Evolutionary conservation across 64 coral and sea anemone species (phyloP), one percentile per base, ranked within the genome.

Genomic region (Platygyra sinensis): DNA sequence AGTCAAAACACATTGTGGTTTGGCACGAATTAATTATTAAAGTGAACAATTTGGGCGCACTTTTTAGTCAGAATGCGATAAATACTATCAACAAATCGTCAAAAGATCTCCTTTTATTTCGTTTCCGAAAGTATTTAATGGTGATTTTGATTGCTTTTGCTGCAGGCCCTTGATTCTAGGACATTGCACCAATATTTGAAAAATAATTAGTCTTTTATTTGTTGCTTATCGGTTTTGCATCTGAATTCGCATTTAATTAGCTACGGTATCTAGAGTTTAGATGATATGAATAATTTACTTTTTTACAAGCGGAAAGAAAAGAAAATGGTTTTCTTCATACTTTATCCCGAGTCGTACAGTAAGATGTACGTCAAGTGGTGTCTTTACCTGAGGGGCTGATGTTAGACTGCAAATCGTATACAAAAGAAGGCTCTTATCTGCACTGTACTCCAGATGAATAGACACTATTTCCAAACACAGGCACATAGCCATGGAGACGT

Each of bases 1-100:
- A 80, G 61, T 18, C 52, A 80, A 60, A 80, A 80, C 78, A 62
- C 55, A 33, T 32, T 62, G 78, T 62, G 78, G 78, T 60, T 80
- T 80, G 55, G 62, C 78, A 61, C 30, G 78, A 20, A 80, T 80
- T 30, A 61, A 80, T 61, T 61, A 80, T 80, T 80, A 19, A 60
- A 11, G 25, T n/a, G 59, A 60, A 62, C 14, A 30, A 62, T 31
- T 27, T 69, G 9, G 54, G 52, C 3, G 55, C 15, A 49, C 13
- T 55, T 62, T 61, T 80, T 9, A 2, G 27, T 2, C 25, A 62
- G 29, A 62, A 80, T 32, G 14, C 27, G 16, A 31, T 18, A 20
- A n/a, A 18, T 61, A 33, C 1, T 61, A 4, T 15, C 11, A 19
- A 30, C 28, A 80, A 61, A 24, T 46, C 42, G 42, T 52, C 0